A percentile compares a stretch with the other conserved stretches of the same genome.
Evolutionary conservation across 2,888 invertebrate genomes (phyloP).

Genomic region (Panzeria rudis): DNA sequence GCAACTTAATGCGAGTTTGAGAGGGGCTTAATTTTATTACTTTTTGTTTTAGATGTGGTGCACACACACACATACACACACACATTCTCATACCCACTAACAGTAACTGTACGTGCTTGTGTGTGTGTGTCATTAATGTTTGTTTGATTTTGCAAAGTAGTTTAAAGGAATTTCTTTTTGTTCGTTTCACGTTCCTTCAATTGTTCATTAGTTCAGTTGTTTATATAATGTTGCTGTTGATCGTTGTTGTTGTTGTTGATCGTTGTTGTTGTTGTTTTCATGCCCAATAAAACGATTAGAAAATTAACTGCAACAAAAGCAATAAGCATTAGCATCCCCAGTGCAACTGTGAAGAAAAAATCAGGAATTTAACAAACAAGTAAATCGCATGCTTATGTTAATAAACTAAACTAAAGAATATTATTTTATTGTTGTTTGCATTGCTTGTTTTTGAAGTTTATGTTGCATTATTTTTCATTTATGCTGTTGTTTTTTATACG

Average conservation of each 20-base stretch:
- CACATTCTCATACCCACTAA: too few species aligned
- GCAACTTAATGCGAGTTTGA: conserved; percentile 18
- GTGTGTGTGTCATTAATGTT: conserved; percentile 7
- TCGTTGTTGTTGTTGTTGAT: conserved; percentile 6
- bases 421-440: conserved; percentile 44
- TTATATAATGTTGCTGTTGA: too few species aligned
- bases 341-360: not conserved
- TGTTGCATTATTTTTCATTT: not conserved
- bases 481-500: not conserved
- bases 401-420: conserved; percentile 52
- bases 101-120: not conserved
- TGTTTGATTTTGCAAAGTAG: conserved; percentile 52
- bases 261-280: too few species aligned
- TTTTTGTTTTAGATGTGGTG: conserved; percentile 15
- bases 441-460: not conserved
- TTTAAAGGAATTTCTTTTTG: conserved; percentile 60
- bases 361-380: conserved; percentile 56
- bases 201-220: conserved; percentile 8
- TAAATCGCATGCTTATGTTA: conserved; percentile 61
- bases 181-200: conserved; percentile 40
- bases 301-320: conserved; percentile 55
- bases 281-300: conserved; percentile 65
- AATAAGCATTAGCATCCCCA: conserved; percentile 32
- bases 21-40: conserved; percentile 14
- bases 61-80: not conserved